Evolutionary conservation across 2,113 vertebrate species (phyloP).

Genomic region (Colius striatus): DNA sequence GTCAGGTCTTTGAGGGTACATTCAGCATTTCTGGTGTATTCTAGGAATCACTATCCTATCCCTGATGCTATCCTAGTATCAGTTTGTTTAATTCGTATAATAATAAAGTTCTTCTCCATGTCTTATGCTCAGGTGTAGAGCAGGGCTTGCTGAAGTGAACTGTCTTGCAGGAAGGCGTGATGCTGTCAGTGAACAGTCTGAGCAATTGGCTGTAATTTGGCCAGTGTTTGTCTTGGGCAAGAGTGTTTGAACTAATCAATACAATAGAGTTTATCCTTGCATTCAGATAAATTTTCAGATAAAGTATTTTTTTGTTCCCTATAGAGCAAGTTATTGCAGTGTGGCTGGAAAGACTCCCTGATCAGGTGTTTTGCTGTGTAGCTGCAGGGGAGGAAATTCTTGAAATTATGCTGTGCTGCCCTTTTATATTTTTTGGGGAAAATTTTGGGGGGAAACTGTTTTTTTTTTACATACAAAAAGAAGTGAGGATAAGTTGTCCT

Average conservation of each 20-base stretch:
- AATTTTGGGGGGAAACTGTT: not conserved
- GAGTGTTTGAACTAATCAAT: not conserved
- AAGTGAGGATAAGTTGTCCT: not conserved
- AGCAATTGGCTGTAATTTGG: not conserved
- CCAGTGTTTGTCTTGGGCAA: not conserved
- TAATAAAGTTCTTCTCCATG: not conserved
- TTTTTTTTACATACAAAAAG: not conserved
- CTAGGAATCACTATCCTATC: not conserved
- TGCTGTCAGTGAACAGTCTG: not conserved
- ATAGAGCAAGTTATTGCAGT: not conserved
- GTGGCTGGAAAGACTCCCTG: not conserved
- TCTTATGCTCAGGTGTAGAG: not conserved
- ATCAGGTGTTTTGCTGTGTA: not conserved
- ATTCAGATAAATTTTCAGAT: not conserved
- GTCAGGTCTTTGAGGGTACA: not conserved
- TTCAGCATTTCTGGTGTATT: not conserved
- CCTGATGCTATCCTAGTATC: not conserved
- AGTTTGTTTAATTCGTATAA: not conserved
- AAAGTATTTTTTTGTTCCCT: fast-evolving
- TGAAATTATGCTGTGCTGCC: not conserved
- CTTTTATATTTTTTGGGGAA: not conserved
- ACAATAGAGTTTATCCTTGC: not conserved
- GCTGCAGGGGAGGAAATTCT: not conserved
- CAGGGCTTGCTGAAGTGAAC: not conserved
- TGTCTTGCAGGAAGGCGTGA: not conserved